Evolutionary conservation across 2,797 vertebrate species (phyloP).

Genomic region (Squalus acanthias): DNA sequence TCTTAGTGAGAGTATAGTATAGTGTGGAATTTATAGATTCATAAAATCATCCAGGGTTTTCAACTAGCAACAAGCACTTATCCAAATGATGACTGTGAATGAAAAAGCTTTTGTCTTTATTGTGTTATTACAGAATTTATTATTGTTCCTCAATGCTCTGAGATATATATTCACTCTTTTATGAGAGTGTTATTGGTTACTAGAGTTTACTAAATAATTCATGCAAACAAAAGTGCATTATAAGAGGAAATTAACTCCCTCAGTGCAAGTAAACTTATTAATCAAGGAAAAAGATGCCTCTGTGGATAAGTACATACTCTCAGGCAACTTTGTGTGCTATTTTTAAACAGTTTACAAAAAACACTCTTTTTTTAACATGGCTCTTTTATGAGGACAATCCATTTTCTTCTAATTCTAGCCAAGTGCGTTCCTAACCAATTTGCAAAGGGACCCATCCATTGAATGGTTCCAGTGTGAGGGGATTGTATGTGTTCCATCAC

Average conservation of each 20-base stretch:
- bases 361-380: background rate
- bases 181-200: background rate
- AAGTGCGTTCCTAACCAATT: background rate
- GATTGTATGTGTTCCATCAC: background rate
- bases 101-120: background rate
- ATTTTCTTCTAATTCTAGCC: background rate
- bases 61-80: background rate
- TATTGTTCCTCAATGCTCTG: background rate
- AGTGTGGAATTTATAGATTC: background rate
- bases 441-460: too few relatives aligned
- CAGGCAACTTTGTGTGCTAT: background rate
- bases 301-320: background rate
- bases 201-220: background rate
- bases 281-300: background rate
- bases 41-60: background rate
- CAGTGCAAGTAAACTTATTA: background rate
- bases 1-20: background rate
- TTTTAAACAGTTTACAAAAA: background rate
- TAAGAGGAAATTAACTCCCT: background rate
- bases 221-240: background rate
- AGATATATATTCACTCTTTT: background rate
- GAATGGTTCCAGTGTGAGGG: background rate
- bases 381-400: background rate
- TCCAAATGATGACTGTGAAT: background rate
- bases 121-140: background rate